These are phyloP conservation scores for Oreochromis grahami DNA, from an alignment of 2,797 vertebrate genomes.

Conservation along the genomic window DNA sequence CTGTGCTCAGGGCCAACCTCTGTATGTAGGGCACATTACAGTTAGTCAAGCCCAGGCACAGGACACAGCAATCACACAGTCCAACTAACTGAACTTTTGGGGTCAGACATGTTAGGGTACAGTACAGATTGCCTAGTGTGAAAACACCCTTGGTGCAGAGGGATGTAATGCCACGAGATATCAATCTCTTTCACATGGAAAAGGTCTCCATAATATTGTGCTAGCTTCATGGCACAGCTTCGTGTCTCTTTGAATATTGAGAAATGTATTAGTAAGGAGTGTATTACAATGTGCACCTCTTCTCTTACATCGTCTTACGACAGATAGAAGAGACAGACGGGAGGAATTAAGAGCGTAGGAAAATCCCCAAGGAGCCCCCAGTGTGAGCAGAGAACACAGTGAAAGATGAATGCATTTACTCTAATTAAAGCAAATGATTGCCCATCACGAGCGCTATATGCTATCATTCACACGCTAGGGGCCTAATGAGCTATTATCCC, in stretches of 20 bases:
- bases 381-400: constrained; percentile 45
- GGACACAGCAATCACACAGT: neutral
- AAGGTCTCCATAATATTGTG: neutral
- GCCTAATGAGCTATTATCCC: constrained; percentile 54
- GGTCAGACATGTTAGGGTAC: neutral
- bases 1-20: neutral
- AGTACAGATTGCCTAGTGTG: neutral
- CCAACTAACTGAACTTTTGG: neutral
- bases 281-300: constrained; percentile 54
- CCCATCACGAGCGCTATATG: constrained; percentile 38
- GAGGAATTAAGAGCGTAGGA: constrained; percentile 53
- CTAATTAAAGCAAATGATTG: constrained; percentile 65
- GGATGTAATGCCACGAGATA: neutral
- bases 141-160: neutral
- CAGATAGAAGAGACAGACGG: constrained; percentile 41
- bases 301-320: constrained; percentile 70
- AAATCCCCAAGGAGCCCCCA: constrained; percentile 57
- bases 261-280: constrained; percentile 6
- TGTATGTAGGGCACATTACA: neutral
- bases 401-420: constrained; percentile 57
- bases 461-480: constrained; percentile 33
- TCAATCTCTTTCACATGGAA: neutral
- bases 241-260: constrained; percentile 17
- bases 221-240: constrained; percentile 6
- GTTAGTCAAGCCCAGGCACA: neutral